Conservation (phyloP, 1,140 invertebrate genomes). For the Catajapyx aquilonaris region DNA sequence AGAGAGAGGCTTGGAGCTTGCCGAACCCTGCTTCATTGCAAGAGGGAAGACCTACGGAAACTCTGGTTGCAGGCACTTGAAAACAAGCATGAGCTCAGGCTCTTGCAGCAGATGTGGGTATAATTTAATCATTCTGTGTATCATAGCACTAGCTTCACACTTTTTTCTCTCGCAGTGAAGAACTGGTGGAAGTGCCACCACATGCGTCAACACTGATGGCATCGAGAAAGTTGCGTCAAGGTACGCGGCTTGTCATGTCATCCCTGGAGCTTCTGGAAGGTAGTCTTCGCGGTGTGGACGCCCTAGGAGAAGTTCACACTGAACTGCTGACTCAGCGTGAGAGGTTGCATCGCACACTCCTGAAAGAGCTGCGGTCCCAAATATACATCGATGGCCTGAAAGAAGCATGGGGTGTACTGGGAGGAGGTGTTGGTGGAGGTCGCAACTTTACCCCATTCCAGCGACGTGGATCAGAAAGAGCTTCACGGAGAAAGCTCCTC, state of each 20-base stretch:
- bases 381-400: conserved; percentile 44
- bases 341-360: conserved; percentile 41
- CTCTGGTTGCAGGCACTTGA: conserved; percentile 83
- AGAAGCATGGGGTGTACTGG: conserved; percentile 29
- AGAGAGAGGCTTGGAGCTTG: conserved; percentile 78
- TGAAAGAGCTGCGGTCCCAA: conserved; percentile 50
- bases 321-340: conserved; percentile 51
- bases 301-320: conserved; percentile 46
- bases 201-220: conserved; percentile 42
- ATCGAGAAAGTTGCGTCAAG: conserved; percentile 64
- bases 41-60: conserved; percentile 78
- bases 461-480: conserved; percentile 15
- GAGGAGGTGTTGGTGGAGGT: conserved; percentile 35
- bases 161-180: conserved; percentile 34
- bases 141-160: conserved; percentile 2
- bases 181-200: conserved; percentile 53
- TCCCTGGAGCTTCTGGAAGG: conserved; percentile 43
- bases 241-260: conserved; percentile 55
- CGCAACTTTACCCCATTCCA: conserved; percentile 18
- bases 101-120: conserved; percentile 71
- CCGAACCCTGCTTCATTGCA: conserved; percentile 70
- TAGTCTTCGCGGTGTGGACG: conserved; percentile 53
- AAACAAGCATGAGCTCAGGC: conserved; percentile 68
- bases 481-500: conserved; percentile 12
- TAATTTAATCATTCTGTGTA: conserved; percentile 7